Percentiles rank a stretch among this genome's conserved stretches.
Conservation (phyloP, 2,797 vertebrate species). For the Microctenopoma stevenorrisi region DNA sequence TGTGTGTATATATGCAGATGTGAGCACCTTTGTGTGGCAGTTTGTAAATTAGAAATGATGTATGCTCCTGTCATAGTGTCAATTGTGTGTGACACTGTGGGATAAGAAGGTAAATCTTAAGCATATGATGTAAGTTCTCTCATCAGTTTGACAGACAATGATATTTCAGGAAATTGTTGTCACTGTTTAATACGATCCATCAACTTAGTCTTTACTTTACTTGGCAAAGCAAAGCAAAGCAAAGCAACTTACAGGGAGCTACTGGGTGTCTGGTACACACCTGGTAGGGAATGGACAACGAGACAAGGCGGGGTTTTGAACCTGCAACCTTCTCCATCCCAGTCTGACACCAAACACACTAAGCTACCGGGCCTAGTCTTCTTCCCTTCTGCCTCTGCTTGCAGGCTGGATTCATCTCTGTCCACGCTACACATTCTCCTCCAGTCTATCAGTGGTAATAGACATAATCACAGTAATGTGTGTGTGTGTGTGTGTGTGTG, state of each 20-base stretch:
- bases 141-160: neutral
- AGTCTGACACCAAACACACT: no score
- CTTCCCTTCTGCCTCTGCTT: neutral
- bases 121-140: neutral
- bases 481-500: constrained; percentile 14
- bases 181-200: neutral
- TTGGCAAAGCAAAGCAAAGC: no score
- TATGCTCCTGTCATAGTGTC: constrained; percentile 4
- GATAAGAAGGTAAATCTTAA: no score
- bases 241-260: no score
- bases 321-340: no score
- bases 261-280: no score
- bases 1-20: constrained; percentile 45
- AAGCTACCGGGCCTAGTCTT: no score
- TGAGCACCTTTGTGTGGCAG: constrained; percentile 49
- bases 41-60: constrained; percentile 61
- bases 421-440: neutral
- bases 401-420: neutral
- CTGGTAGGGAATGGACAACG: no score
- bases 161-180: neutral
- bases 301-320: no score
- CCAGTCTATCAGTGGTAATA: neutral
- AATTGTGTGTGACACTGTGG: no score
- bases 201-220: neutral
- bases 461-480: constrained; percentile 18